Evolutionary conservation across 2,113 vertebrate species (phyloP).

Genomic region (Psophia crepitans): DNA sequence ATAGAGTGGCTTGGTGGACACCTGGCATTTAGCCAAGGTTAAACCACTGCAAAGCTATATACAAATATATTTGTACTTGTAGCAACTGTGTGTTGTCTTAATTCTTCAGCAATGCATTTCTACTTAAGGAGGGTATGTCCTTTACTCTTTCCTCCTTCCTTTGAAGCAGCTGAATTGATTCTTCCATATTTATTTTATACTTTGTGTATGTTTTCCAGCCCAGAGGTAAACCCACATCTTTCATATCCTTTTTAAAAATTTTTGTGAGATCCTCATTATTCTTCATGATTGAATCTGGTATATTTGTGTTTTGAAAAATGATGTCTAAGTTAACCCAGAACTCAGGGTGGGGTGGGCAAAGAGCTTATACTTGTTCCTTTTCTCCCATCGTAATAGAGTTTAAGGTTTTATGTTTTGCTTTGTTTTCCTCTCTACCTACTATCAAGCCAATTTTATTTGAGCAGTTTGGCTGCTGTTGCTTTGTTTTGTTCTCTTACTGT

Average conservation of each 20-base stretch:
- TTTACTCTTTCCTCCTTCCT: neutral
- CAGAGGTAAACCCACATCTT: neutral
- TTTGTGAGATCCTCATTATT: neutral
- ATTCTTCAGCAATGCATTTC: neutral
- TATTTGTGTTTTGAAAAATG: neutral
- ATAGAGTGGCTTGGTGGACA: no score
- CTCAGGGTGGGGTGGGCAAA: neutral
- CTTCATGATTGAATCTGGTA: neutral
- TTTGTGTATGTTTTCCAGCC: neutral
- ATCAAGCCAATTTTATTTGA: neutral
- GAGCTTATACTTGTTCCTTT: neutral
- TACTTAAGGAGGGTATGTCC: neutral
- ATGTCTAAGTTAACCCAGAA: neutral
- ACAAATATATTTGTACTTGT: neutral
- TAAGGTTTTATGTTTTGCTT: neutral
- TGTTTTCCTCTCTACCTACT: neutral
- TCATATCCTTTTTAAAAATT: neutral
- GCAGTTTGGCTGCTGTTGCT: neutral
- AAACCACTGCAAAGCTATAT: no score
- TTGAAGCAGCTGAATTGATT: neutral
- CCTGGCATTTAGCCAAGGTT: no score
- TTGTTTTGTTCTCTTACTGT: neutral
- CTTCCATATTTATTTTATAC: neutral
- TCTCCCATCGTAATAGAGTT: neutral
- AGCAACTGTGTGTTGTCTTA: neutral